Evolutionary conservation across 2,113 vertebrate species (phyloP).

Genomic region (Ictalurus furcatus): DNA sequence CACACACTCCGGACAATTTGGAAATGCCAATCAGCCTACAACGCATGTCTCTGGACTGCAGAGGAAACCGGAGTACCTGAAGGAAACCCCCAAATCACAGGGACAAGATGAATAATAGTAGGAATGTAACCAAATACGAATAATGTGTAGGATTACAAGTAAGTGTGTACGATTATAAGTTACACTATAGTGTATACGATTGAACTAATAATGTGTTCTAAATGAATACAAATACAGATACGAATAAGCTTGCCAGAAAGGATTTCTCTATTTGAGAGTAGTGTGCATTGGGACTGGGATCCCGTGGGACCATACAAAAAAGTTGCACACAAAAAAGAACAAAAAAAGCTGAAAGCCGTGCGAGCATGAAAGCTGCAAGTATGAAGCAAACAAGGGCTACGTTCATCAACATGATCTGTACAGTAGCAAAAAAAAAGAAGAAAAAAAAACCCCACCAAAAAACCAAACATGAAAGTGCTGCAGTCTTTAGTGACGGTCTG

Average conservation of each 20-base stretch:
- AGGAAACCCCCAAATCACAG: no score
- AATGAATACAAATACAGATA: neutral
- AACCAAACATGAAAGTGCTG: neutral
- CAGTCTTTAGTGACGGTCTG: neutral
- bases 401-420: neutral
- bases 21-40: no score
- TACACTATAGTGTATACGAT: neutral
- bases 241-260: neutral
- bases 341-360: neutral
- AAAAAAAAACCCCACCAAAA: neutral
- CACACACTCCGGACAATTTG: no score
- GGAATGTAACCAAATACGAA: neutral
- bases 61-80: no score
- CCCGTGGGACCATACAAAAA: neutral
- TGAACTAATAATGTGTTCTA: neutral
- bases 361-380: neutral
- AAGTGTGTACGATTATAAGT: neutral
- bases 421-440: neutral
- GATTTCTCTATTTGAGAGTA: neutral
- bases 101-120: neutral
- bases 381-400: neutral
- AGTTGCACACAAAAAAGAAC: no score
- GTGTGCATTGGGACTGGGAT: neutral
- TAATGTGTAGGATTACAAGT: neutral
- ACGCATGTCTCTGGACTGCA: no score